These are phyloP conservation scores for Dinocampus coccinellae DNA, from an alignment of 2,888 invertebrate species.

Conservation along the genomic window DNA sequence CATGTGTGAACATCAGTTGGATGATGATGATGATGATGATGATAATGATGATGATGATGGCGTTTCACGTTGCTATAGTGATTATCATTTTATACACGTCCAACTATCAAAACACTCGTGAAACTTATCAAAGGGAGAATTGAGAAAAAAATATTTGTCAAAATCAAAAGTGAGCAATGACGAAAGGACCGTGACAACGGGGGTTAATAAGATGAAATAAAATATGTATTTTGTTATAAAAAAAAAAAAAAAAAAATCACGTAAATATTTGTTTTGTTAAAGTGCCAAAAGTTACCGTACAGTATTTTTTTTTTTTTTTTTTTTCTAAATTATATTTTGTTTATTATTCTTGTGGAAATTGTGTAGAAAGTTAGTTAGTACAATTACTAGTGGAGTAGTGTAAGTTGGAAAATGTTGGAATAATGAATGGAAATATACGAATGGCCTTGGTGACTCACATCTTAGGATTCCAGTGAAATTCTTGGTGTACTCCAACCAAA, in stretches of 20 bases:
- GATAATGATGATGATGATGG: no score
- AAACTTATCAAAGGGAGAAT: slow-evolving; percentile 18
- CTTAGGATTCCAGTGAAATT: slow-evolving; percentile 15
- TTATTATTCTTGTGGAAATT: background rate
- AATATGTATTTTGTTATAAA: no score
- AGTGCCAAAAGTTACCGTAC: background rate
- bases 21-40: slow-evolving; percentile 9
- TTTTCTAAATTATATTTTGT: no score
- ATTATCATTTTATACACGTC: background rate
- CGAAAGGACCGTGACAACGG: no score
- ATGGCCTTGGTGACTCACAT: slow-evolving; percentile 4
- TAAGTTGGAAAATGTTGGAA: background rate
- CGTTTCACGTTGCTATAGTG: slow-evolving; percentile 3
- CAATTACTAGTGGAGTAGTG: background rate
- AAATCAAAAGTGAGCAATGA: background rate
- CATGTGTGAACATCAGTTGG: background rate
- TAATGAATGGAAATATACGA: background rate
- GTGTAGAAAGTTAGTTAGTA: background rate
- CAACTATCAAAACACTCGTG: slow-evolving; percentile 10
- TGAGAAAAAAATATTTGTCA: background rate
- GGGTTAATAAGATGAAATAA: no score
- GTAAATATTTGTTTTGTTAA: background rate
- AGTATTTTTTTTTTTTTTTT: no score
- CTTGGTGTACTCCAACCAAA: background rate
- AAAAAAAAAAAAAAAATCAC: no score